Conservation (phyloP, 2,888 invertebrate species). For the Melinaea marsaeus region DNA sequence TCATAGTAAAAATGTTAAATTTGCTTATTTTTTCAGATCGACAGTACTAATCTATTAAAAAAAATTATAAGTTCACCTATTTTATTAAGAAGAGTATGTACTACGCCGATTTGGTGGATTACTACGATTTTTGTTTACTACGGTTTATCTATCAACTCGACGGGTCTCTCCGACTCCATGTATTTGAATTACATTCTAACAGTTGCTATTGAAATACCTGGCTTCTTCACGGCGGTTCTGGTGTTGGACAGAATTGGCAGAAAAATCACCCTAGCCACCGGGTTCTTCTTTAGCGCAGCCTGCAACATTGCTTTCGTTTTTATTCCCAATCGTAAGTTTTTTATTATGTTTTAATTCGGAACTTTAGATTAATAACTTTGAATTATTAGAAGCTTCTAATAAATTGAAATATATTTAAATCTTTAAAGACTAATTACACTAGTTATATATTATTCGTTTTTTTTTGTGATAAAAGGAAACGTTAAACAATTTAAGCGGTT, state of each 20-base stretch:
- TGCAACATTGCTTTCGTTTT: slow-evolving; percentile 61
- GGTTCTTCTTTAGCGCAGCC: slow-evolving; percentile 78
- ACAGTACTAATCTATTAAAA: slow-evolving; percentile 10
- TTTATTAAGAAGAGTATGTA: slow-evolving; percentile 75
- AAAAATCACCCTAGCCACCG: slow-evolving; percentile 76
- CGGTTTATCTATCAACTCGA: slow-evolving; percentile 86
- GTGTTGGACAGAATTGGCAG: slow-evolving; percentile 81
- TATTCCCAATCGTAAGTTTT: slow-evolving; percentile 67
- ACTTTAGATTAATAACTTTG: too few species aligned
- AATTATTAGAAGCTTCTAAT: too few species aligned
- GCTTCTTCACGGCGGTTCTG: slow-evolving; percentile 78
- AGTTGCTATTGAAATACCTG: slow-evolving; percentile 83
- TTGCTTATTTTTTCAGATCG: slow-evolving; percentile 8
- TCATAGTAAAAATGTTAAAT: too few species aligned
- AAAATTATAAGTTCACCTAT: slow-evolving; percentile 49
- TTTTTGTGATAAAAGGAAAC: too few species aligned
- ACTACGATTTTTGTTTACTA: slow-evolving; percentile 87
- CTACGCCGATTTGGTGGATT: slow-evolving; percentile 87
- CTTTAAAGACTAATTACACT: too few species aligned
- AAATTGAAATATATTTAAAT: too few species aligned
- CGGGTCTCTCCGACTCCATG: slow-evolving; percentile 83
- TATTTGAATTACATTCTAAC: slow-evolving; percentile 84
- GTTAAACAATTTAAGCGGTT: too few species aligned
- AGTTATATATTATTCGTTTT: too few species aligned
- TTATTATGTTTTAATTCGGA: too few species aligned